Base-by-base conservation (phyloP, 2,113 vertebrate genomes). In the Crypturellus undulatus region DNA sequence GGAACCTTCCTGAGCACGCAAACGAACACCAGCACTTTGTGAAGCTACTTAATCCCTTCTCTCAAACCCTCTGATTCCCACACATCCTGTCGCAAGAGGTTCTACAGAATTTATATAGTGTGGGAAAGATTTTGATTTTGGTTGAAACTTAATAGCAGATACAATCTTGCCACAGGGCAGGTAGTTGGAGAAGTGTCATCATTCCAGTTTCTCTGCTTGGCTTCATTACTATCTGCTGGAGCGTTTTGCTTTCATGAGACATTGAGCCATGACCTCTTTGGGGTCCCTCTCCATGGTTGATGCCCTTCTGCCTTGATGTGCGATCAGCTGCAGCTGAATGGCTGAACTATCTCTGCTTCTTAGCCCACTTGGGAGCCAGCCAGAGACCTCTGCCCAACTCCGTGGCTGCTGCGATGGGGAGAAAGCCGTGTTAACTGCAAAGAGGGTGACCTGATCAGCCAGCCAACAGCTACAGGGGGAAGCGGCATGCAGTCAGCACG, bases 121-220 rank as follows among this genome's bases (percentile, higher is more conserved):
- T 20, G 25, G 43, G 52, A 73, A 79, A 89, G 12, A 42, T 70
- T 2, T 62, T 92, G 1, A 40, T 68, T 4, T 62, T 92, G 1
- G 34, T 68, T 4, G 18, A 77, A 67, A 16, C 47, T 32, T 36
- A 30, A 9, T 24, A 79, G 60, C 22, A 79, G 52, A 34, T 19
- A 52, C 60, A 43, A 0, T 14, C 32, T 28, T 52, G 21, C 21
- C 5, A 1, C 5, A 0, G 14, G 24, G 34, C 19, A 32, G 42
- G n/a, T 86, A 40, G 32, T 2, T 80, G 58, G 59, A 70, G 70
- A 65, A 6, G 4, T n/a, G 49, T 56, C 64, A 30, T 2, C 0
- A 52, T 43, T 91, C 36, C 69, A 49, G 38, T 63, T 63, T 63
- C 60, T 25, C 20, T 63, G 14, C 24, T 38, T 63, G 38, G 58